These are phyloP conservation scores for Brachionus rotundiformis DNA, from an alignment of 1,140 invertebrate genomes.

Conservation along the genomic window DNA sequence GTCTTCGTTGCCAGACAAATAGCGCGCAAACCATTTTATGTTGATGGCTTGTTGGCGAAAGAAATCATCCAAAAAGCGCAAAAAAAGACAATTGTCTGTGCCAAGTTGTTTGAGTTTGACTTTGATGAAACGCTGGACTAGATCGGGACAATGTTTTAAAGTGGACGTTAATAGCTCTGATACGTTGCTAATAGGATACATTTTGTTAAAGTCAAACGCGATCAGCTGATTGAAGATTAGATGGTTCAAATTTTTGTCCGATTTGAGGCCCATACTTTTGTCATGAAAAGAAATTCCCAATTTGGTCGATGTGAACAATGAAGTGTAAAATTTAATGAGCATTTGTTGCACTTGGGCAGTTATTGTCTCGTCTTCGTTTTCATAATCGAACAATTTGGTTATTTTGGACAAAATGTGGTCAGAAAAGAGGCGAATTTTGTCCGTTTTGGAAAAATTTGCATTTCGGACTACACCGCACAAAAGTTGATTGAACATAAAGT, in stretches of 20 bases:
- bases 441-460: background rate
- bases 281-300: slow-evolving; percentile 39
- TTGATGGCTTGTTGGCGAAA: background rate
- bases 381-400: slow-evolving; percentile 15
- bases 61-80: background rate
- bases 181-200: background rate
- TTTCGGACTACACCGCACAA: background rate
- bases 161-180: background rate
- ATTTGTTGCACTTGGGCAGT: background rate
- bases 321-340: slow-evolving; percentile 34
- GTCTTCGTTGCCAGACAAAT: background rate
- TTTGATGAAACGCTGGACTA: slow-evolving; percentile 33
- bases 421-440: slow-evolving; percentile 31
- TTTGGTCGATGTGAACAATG: background rate
- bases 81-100: background rate
- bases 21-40: background rate
- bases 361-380: background rate
- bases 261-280: background rate
- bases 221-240: slow-evolving; percentile 34
- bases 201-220: background rate
- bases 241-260: slow-evolving; percentile 41
- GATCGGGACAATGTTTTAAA: slow-evolving; percentile 9
- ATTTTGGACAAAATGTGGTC: slow-evolving; percentile 21
- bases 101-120: slow-evolving; percentile 27
- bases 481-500: background rate